Conservation (phyloP, 2,113 vertebrate genomes). For the Colius striatus region DNA sequence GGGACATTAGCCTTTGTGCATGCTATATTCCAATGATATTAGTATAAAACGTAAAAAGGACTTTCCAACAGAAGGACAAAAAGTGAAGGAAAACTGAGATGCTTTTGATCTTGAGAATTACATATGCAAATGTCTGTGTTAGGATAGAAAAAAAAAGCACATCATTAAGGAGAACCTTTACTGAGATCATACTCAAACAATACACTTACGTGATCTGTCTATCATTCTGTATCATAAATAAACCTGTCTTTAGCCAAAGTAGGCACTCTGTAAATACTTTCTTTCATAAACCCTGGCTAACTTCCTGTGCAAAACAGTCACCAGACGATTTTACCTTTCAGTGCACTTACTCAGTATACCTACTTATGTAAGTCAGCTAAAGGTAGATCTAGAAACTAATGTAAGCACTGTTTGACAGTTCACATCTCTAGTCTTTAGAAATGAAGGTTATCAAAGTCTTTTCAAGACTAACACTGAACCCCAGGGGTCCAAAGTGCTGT, state of each 20-base stretch:
- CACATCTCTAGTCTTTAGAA: not conserved
- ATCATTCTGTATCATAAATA: not conserved
- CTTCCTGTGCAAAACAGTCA: not conserved
- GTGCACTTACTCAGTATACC: not conserved
- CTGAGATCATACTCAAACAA: not conserved
- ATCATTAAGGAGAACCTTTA: not conserved
- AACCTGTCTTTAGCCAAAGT: not conserved
- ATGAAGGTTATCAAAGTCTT: not conserved
- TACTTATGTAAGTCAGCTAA: not conserved
- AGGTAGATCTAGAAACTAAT: not conserved
- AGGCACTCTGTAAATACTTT: not conserved
- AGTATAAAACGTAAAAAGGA: no score
- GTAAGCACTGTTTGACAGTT: not conserved
- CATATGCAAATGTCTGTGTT: not conserved
- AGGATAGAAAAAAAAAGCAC: not conserved
- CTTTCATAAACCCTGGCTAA: not conserved
- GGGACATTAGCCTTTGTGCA: not conserved
- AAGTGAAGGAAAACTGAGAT: no score
- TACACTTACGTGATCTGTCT: fast-evolving
- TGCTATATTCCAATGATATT: not conserved
- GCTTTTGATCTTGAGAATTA: not conserved
- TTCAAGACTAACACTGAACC: not conserved
- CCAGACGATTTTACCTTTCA: not conserved
- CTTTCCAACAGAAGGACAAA: no score
- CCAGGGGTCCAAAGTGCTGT: not conserved